Evolutionary conservation across 2,888 invertebrate species (phyloP).

Genomic region (Halocaridina rubra): DNA sequence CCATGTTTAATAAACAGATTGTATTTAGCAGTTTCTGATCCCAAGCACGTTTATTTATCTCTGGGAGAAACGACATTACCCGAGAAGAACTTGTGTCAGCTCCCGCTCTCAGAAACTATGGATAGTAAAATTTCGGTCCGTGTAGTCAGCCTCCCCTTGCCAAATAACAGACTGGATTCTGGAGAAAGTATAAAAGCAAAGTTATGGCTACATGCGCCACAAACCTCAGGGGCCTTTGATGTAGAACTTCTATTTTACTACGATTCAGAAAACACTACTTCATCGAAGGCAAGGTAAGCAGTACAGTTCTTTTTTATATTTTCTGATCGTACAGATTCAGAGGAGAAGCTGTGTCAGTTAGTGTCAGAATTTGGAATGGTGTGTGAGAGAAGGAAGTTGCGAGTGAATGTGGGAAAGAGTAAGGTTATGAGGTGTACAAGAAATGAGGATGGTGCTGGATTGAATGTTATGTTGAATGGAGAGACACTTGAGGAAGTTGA

Average conservation of each 20-base stretch:
- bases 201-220: slow-evolving; percentile 55
- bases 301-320: no score
- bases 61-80: background rate
- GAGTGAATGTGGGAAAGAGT: no score
- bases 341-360: no score
- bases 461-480: no score
- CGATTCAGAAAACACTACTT: slow-evolving; percentile 17
- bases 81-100: slow-evolving; percentile 6
- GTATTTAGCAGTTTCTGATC: slow-evolving; percentile 48
- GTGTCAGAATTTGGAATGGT: no score
- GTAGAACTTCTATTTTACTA: slow-evolving; percentile 58
- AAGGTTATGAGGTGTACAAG: no score
- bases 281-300: slow-evolving; percentile 38
- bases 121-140: slow-evolving; percentile 23
- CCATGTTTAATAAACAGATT: slow-evolving; percentile 43
- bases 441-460: no score
- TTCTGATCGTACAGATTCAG: background rate
- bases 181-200: slow-evolving; percentile 46
- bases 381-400: no score
- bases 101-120: background rate
- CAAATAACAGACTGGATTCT: slow-evolving; percentile 5
- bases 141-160: slow-evolving; percentile 18
- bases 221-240: slow-evolving; percentile 49
- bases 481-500: no score
- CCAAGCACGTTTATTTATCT: slow-evolving; percentile 49